These are phyloP conservation scores for Onchidella celtica DNA, from an alignment of 2,888 invertebrate genomes.

Conservation along the genomic window DNA sequence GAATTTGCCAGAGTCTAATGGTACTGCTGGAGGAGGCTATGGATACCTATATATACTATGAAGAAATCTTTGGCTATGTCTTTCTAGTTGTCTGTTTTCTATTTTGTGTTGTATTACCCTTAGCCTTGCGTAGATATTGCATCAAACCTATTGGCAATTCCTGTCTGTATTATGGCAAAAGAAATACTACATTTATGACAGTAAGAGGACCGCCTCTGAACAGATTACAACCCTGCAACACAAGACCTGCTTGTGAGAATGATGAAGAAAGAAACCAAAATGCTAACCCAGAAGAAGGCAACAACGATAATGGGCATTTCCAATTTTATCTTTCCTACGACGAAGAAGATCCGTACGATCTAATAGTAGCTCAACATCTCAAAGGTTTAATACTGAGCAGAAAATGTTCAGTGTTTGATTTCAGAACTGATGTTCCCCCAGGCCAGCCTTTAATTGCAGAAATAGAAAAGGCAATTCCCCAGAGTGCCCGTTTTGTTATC, in stretches of 20 bases:
- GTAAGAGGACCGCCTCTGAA: background rate
- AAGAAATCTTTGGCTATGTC: background rate
- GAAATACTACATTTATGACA: background rate
- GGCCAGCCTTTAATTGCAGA: background rate
- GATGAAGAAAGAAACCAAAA: background rate
- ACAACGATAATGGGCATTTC: background rate
- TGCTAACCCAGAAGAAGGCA: background rate
- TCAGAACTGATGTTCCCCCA: background rate
- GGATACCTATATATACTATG: background rate
- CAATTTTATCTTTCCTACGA: constrained; percentile 1
- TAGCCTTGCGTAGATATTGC: background rate
- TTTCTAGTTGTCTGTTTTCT: background rate
- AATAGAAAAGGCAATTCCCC: background rate
- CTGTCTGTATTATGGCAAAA: background rate
- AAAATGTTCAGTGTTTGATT: background rate
- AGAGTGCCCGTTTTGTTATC: background rate
- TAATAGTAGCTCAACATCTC: background rate
- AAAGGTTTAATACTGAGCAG: background rate
- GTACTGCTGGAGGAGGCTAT: background rate
- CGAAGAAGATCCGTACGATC: constrained; percentile 5
- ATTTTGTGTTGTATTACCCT: background rate
- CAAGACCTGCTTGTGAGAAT: background rate
- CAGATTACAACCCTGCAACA: background rate
- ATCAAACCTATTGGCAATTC: background rate
- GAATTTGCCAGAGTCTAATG: background rate